Percentiles rank a stretch among this genome's conserved stretches.
phyloP scores from a whole-genome alignment of 2,113 vertebrate species.

The Chlorodrepanis virens region DNA sequence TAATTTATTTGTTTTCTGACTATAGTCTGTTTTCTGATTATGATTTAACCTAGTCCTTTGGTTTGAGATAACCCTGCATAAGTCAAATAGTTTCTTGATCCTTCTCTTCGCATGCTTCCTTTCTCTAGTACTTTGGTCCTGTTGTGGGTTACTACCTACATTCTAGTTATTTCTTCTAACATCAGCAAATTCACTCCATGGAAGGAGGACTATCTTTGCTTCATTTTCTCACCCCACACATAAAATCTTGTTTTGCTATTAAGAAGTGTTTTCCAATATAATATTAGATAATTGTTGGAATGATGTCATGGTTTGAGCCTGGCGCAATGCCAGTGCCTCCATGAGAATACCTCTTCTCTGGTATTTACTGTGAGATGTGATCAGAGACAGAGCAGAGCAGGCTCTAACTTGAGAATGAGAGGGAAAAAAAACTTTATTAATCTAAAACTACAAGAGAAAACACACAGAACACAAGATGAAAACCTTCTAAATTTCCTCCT shows the following conservation, averaged over 20 bases:
- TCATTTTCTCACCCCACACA: rapidly evolving
- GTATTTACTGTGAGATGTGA: no score
- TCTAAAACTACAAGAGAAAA: no score
- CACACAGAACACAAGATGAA: no score
- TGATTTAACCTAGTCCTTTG: neutral
- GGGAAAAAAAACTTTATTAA: no score
- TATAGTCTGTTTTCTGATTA: neutral
- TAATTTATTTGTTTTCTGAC: neutral
- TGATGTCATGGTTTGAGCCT: no score
- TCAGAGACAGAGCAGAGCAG: no score
- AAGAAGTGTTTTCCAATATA: neutral
- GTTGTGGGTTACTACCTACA: neutral
- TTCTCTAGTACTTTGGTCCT: neutral
- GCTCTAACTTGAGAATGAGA: no score
- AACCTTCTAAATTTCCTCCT: no score
- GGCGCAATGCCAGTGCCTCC: no score
- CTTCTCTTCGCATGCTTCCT: neutral
- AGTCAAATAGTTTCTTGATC: neutral
- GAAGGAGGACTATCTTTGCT: neutral
- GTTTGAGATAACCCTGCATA: neutral
- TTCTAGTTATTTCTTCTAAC: neutral
- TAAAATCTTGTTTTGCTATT: neutral
- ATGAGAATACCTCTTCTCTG: no score
- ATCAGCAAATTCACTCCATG: neutral
- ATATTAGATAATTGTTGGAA: neutral